phyloP scores from a whole-genome alignment of 2,888 invertebrate genomes.

The Choristoneura rosaceana region DNA sequence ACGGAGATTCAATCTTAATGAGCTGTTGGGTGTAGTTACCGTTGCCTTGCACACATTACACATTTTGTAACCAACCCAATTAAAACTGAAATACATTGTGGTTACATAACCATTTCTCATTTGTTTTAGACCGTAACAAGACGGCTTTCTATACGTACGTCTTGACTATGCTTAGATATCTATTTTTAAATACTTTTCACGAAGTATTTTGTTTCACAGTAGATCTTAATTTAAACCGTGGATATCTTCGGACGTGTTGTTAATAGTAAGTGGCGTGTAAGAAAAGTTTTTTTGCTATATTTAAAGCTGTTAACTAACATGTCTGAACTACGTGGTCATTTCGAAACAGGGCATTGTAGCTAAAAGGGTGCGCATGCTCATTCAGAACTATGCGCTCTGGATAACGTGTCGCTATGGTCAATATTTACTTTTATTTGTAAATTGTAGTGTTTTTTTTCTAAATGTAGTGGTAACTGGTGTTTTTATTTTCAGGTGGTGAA shows the following conservation, averaged over 20 bases:
- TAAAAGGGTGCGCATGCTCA: constrained; percentile 58
- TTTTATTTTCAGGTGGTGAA: constrained; percentile 86
- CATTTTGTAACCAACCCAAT: constrained; percentile 38
- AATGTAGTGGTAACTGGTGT: constrained; percentile 54
- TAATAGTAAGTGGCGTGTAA: constrained; percentile 49
- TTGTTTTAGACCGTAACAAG: constrained; percentile 67
- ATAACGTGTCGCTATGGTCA: constrained; percentile 68
- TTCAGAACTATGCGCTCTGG: constrained; percentile 60
- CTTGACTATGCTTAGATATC: constrained; percentile 37
- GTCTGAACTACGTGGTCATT: constrained; percentile 69
- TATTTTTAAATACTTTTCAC: neutral
- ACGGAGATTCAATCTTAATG: constrained; percentile 33
- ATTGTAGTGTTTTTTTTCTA: constrained; percentile 40
- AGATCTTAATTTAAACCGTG: neutral
- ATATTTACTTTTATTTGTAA: constrained; percentile 52
- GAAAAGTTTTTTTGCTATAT: constrained; percentile 57
- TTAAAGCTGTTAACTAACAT: constrained; percentile 63
- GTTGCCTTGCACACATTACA: constrained; percentile 26
- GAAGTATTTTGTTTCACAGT: neutral
- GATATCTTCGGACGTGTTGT: constrained; percentile 60
- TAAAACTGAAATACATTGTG: constrained; percentile 57
- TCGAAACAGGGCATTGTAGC: constrained; percentile 67
- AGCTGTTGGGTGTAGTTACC: constrained; percentile 19
- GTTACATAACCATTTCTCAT: constrained; percentile 67
- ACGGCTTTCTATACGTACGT: constrained; percentile 55